Conservation (phyloP, 2,888 invertebrate genomes). For the Matsumyia berberina region DNA sequence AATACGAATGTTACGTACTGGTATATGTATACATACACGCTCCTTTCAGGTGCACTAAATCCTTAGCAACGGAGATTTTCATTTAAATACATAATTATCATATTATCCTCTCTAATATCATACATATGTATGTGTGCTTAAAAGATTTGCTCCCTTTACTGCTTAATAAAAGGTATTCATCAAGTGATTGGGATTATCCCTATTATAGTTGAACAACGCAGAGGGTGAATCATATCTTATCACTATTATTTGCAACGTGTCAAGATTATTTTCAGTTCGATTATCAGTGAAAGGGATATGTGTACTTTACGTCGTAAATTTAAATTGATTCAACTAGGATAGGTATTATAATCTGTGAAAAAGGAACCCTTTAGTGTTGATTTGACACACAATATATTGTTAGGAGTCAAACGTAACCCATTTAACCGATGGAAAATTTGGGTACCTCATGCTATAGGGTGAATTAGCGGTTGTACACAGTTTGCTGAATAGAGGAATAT, state of each 20-base stretch:
- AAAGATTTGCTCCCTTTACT: slow-evolving; percentile 23
- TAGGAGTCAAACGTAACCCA: slow-evolving; percentile 6
- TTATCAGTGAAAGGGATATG: slow-evolving; percentile 43
- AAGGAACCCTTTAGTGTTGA: slow-evolving; percentile 14
- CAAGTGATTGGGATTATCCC: slow-evolving; percentile 36
- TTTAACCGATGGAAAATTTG: slow-evolving; percentile 1
- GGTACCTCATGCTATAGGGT: not conserved
- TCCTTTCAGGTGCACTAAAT: not conserved
- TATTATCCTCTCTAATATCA: slow-evolving; percentile 1
- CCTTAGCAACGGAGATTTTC: not conserved
- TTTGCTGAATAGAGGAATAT: not conserved
- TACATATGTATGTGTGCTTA: not conserved
- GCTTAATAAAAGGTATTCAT: slow-evolving; percentile 15
- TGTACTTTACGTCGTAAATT: slow-evolving; percentile 22
- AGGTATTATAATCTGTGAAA: slow-evolving; percentile 27
- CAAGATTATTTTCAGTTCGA: slow-evolving; percentile 59
- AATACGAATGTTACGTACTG: too few species aligned
- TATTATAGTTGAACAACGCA: slow-evolving; percentile 18
- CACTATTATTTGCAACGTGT: slow-evolving; percentile 45
- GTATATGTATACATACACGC: not conserved
- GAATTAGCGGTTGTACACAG: slow-evolving; percentile 1
- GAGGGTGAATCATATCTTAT: slow-evolving; percentile 34
- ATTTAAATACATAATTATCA: slow-evolving; percentile 23
- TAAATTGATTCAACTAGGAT: slow-evolving; percentile 27
- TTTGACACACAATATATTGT: not conserved